A percentile compares a stretch with the other conserved stretches of the same genome.
phyloP scores from a whole-genome alignment of 2,797 vertebrate species.

The Paratrypauchen microcephalus region DNA sequence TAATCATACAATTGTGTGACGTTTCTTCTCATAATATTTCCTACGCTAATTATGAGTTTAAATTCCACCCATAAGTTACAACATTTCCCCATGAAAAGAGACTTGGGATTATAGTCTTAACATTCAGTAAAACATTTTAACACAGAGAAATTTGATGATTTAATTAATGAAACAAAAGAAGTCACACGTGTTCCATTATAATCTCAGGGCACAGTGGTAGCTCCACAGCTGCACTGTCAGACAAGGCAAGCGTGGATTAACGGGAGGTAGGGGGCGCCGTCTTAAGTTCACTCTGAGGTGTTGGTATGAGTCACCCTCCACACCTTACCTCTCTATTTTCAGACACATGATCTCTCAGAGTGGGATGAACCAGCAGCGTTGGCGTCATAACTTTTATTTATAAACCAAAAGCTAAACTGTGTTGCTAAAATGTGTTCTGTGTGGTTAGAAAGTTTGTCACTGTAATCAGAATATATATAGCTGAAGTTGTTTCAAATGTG shows the following conservation, averaged over 20 bases:
- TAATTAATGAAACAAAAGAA: slow-evolving; percentile 51
- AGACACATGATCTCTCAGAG: slow-evolving; percentile 17
- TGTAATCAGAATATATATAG: too few species aligned
- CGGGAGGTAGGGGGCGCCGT: slow-evolving; percentile 12
- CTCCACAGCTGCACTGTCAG: slow-evolving; percentile 30
- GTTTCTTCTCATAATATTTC: too few species aligned
- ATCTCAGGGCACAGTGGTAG: slow-evolving; percentile 19
- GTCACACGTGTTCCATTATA: slow-evolving; percentile 18
- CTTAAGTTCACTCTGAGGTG: slow-evolving; percentile 43
- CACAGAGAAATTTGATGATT: slow-evolving; percentile 26
- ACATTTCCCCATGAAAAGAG: not conserved
- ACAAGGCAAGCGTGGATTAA: slow-evolving; percentile 20
- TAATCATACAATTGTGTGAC: too few species aligned
- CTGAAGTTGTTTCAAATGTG: too few species aligned
- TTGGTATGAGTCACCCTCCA: slow-evolving; percentile 44
- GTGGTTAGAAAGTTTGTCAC: not conserved
- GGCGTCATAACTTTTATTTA: not conserved
- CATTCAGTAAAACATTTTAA: slow-evolving; percentile 43
- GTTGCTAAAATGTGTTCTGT: not conserved
- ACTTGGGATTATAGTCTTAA: not conserved
- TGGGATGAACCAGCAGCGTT: not conserved
- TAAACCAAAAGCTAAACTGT: not conserved
- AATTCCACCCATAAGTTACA: not conserved
- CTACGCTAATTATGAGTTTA: too few species aligned
- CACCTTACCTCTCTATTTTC: slow-evolving; percentile 41